Evolutionary conservation across 2,888 invertebrate species (phyloP).

Genomic region (Taphrorychus bicolor): DNA sequence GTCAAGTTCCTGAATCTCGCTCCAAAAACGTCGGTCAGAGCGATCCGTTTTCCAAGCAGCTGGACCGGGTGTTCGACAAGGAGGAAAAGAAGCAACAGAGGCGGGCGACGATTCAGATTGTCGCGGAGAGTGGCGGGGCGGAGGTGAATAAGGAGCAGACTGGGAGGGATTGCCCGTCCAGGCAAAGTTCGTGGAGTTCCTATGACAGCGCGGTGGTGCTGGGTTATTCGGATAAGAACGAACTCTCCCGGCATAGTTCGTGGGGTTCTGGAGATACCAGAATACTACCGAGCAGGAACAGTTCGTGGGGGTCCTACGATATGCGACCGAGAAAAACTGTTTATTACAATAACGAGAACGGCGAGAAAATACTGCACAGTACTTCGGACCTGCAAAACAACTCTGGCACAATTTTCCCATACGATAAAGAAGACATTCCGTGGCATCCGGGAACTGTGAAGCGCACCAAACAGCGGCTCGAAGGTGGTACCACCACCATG

Average conservation of each 20-base stretch:
- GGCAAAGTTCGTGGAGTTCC: conserved; percentile 81
- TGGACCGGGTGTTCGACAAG: conserved; percentile 75
- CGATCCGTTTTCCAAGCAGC: conserved; percentile 74
- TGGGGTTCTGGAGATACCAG: conserved; percentile 82
- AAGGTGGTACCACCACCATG: conserved; percentile 61
- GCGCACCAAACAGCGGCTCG: conserved; percentile 73
- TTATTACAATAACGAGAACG: conserved; percentile 55
- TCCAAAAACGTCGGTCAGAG: conserved; percentile 53
- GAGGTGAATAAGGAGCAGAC: conserved; percentile 32
- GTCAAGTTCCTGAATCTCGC: conserved; percentile 53
- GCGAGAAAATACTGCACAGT: conserved; percentile 46
- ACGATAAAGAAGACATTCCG: conserved; percentile 68
- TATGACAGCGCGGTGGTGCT: conserved; percentile 79
- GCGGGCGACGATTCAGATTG: conserved; percentile 52
- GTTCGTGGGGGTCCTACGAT: conserved; percentile 77
- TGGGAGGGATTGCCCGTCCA: conserved; percentile 64
- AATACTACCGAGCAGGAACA: conserved; percentile 70
- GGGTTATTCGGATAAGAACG: conserved; percentile 65
- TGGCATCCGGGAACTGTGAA: conserved; percentile 75
- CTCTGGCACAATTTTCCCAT: conserved; percentile 63
- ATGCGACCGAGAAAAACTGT: conserved; percentile 60
- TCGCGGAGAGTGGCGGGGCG: conserved; percentile 33
- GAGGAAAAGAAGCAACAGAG: conserved; percentile 65
- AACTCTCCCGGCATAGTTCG: conserved; percentile 77
- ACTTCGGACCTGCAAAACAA: conserved; percentile 47